Base-by-base conservation (phyloP, 1,140 invertebrate species). In the Penaeus indicus region DNA sequence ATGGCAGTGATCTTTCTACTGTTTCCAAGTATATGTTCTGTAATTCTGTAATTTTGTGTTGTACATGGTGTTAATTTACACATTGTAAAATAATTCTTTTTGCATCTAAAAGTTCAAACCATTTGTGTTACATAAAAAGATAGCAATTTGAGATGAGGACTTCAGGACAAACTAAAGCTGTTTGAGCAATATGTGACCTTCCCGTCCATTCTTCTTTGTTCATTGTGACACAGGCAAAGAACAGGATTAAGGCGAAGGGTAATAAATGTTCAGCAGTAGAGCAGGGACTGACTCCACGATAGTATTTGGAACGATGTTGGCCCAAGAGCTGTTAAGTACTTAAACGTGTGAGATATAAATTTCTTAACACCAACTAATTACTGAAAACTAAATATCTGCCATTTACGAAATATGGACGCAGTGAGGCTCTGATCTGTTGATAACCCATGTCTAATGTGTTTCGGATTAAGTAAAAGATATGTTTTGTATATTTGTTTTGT, bases 401-500 rank as follows among this genome's bases (percentile, higher is more conserved):
- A 79, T 79, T 79, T 25, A 8, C 16, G 47, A 25, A 25, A 79
- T 22, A 60, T 79, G 78, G 25, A 22, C 10, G 47, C 47, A 79
- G 32, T 69, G 32, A n/a, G n/a, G 67, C 61, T 63, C 63, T 67
- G 63, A 42, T 84, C n/a, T 84, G 81, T 63, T 84, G 81, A 62
- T 84, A 64, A 84, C 38, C 63, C 63, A 84, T 84, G 81, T 84
- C 54, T 84, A 84, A 42, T 84, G 81, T 84, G 42, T 63, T 84
- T 84, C 81, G 47, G 63, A 84, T 47, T 84, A 63, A 84, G 81
- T 84, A 84, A 84, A 84, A 84, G 81, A 84, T 84, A 84, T 84
- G 81, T 84, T 84, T 84, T 84, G 63, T 84, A 84, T 84, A 63
- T 84, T 84, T 84, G 81, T 84, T 84, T 83, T 84, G 81, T 84